Conservation (phyloP, 2,797 vertebrate genomes). For the Carapus acus region DNA sequence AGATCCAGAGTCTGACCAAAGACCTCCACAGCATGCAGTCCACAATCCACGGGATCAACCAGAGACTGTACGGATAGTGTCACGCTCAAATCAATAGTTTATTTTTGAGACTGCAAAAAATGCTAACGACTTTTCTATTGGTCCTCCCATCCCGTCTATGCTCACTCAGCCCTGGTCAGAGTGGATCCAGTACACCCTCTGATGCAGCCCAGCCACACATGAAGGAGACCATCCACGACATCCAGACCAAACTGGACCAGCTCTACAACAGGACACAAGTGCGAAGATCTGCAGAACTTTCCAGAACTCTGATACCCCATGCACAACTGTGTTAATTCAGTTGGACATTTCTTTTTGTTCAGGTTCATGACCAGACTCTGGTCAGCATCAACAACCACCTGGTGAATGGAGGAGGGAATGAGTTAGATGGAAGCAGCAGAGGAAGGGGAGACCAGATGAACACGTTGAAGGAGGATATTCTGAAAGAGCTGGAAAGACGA, state of each 20-base stretch:
- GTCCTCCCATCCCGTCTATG: not conserved
- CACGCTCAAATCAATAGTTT: too few species aligned
- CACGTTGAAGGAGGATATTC: slow-evolving; percentile 64
- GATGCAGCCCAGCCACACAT: slow-evolving; percentile 84
- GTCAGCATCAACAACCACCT: slow-evolving; percentile 77
- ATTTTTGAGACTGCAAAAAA: too few species aligned
- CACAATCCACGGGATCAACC: slow-evolving; percentile 71
- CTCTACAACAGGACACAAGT: slow-evolving; percentile 82
- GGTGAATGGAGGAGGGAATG: slow-evolving; percentile 56
- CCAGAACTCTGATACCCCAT: not conserved
- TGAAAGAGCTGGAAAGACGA: slow-evolving; percentile 77
- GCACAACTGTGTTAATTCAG: not conserved
- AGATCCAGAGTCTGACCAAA: slow-evolving; percentile 78
- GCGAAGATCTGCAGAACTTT: not conserved
- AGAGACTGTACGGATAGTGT: slow-evolving; percentile 66
- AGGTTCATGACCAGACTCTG: slow-evolving; percentile 80
- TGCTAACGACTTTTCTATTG: not conserved
- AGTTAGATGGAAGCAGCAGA: slow-evolving; percentile 43
- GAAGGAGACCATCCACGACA: slow-evolving; percentile 82
- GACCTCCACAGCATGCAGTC: slow-evolving; percentile 79
- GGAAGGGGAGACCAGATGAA: slow-evolving; percentile 52
- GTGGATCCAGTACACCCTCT: slow-evolving; percentile 68
- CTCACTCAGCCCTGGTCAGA: slow-evolving; percentile 59
- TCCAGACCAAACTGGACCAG: slow-evolving; percentile 84
- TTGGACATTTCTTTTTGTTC: slow-evolving; percentile 1